Evolutionary conservation across 2,113 vertebrate genomes (phyloP).

Genomic region (Bufo gargarizans): DNA sequence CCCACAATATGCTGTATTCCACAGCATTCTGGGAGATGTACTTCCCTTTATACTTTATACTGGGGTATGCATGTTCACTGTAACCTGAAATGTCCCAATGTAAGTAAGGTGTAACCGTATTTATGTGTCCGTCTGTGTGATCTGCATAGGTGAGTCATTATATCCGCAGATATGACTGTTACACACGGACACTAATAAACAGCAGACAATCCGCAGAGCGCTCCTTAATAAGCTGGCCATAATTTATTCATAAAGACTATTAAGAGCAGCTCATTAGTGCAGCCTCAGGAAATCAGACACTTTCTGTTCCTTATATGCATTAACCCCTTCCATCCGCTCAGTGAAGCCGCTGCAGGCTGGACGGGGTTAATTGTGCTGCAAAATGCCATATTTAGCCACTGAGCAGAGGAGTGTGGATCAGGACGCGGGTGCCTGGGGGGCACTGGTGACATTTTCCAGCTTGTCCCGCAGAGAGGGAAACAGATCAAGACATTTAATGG

Average conservation of each 20-base stretch:
- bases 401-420: background rate
- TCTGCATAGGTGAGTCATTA: conserved; percentile 1
- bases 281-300: background rate
- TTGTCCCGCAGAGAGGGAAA: conserved; percentile 16
- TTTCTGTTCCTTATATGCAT: background rate
- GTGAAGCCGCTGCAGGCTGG: background rate
- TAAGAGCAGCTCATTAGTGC: conserved; percentile 42
- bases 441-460: conserved; percentile 22
- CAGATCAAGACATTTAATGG: conserved; percentile 4
- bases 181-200: background rate
- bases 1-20: too few species aligned
- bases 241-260: conserved; percentile 53
- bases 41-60: too few species aligned
- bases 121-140: too few species aligned
- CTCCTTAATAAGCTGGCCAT: conserved; percentile 27
- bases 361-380: conserved; percentile 32
- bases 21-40: too few species aligned
- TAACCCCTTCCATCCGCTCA: background rate
- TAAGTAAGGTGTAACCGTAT: too few species aligned
- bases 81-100: too few species aligned
- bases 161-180: background rate
- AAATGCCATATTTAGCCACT: background rate
- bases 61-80: too few species aligned
- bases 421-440: background rate
- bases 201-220: background rate